Base-by-base conservation (phyloP, 2,797 vertebrate genomes). In the Labroides dimidiatus region DNA sequence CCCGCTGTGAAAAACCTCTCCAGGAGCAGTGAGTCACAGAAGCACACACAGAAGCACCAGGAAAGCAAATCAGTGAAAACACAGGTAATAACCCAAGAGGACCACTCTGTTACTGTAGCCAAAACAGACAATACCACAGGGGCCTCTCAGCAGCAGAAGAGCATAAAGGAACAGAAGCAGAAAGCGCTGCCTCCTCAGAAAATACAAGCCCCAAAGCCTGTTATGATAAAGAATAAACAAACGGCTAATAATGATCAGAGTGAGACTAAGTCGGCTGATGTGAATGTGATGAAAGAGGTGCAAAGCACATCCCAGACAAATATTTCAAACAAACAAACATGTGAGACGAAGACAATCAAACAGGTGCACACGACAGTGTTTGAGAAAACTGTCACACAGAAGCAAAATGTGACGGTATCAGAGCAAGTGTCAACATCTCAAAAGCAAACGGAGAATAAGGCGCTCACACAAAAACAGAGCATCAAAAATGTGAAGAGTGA, bases 1-100 rank as follows among this genome's bases (percentile, higher is more conserved):
- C 85, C 89, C 37, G 69, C 90, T 84, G 93, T 90, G 80, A 93
- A 89, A 85, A 94, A 91, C 78, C 91, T 93, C 42, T 81, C 88
- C 53, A 84, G 87, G 73, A 91, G 76, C 67, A 36, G 27, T 74
- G 92, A 93, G 77, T 87, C 89, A 81, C 88, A 91, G 67, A 84
- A 67, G 78, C 85, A 81, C 77, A 79, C 65, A 67, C 88, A 93
- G 77, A 91, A 74, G 78, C 79, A 87, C 68, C 79, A 61, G 8
- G 84, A 91, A 77, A 87, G 85, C 78, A 92, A 93, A 90, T 86
- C 85, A 37, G 69, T 84, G 80, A 91, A 91, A 92, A 89, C 83
- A 47, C 88, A 92, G 77, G 87, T 89, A 72, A 81, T 87, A 74
- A 87, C 86, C 86, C 90, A 93, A 69, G 92, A 93, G 85, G 91